Percentiles rank a stretch among this genome's conserved stretches.
phyloP scores from a whole-genome alignment of 2,797 vertebrate species.

The Eulemur albifrons region DNA sequence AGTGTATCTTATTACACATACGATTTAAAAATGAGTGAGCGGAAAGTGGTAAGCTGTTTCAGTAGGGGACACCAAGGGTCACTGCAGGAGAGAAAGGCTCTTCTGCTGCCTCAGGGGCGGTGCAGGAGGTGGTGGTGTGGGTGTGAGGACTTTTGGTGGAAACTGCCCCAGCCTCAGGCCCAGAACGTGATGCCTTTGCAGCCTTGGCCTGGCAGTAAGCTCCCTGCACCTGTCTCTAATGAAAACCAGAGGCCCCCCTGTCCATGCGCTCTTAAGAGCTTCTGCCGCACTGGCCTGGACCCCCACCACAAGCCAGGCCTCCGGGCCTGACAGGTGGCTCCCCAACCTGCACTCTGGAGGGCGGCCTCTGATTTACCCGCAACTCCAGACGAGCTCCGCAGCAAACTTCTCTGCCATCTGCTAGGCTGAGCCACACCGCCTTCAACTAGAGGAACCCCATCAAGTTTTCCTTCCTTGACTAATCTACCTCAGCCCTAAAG shows the following conservation, averaged over 20 bases:
- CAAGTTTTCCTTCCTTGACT: too few species aligned
- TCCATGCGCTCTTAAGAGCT: too few species aligned
- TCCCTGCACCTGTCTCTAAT: not conserved
- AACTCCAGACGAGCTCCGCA: not conserved
- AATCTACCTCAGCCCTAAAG: not conserved
- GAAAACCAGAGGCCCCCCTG: not conserved
- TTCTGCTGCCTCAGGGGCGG: accelerated
- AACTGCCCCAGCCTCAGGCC: not conserved
- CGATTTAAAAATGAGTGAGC: not conserved
- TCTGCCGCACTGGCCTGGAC: too few species aligned
- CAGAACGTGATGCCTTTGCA: not conserved
- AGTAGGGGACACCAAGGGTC: not conserved
- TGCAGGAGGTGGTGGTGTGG: not conserved
- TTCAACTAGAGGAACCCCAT: too few species aligned
- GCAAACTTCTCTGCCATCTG: not conserved
- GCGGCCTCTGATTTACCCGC: not conserved
- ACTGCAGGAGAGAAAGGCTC: too few species aligned
- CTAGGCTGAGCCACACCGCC: not conserved
- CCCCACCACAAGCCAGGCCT: not conserved
- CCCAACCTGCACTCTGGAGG: not conserved
- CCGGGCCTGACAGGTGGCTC: accelerated
- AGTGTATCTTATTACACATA: not conserved
- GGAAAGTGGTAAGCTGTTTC: not conserved
- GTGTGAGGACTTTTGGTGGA: not conserved
- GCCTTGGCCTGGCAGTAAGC: accelerated